Percentiles rank a stretch among this genome's conserved stretches.
phyloP scores from a whole-genome alignment of 2,888 invertebrate species.

The Oscheius sp. region DNA sequence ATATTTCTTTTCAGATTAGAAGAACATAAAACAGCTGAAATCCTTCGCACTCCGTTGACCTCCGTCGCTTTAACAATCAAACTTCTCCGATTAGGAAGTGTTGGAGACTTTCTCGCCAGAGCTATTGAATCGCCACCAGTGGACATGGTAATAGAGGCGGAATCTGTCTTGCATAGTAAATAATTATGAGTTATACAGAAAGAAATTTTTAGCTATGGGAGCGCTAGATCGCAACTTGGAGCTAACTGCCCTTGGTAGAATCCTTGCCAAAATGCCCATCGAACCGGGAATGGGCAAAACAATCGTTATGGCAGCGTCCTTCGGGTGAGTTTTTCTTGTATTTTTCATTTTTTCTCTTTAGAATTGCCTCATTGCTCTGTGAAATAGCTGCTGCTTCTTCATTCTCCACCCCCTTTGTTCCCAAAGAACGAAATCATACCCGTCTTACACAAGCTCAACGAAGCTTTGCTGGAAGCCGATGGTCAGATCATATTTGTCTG shows the following conservation, averaged over 20 bases:
- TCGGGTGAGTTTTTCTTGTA: slow-evolving; percentile 75
- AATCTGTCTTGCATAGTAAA: slow-evolving; percentile 78
- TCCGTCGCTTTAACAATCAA: slow-evolving; percentile 91
- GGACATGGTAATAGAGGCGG: slow-evolving; percentile 97
- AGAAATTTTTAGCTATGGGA: slow-evolving; percentile 52
- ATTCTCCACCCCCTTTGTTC: slow-evolving; percentile 89
- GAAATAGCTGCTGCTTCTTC: slow-evolving; percentile 94
- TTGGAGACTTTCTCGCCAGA: slow-evolving; percentile 92
- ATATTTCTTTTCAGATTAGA: too few relatives aligned
- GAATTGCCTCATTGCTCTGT: slow-evolving; percentile 87
- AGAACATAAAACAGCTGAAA: slow-evolving; percentile 92
- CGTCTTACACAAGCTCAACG: slow-evolving; percentile 79
- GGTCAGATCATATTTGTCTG: slow-evolving; percentile 94
- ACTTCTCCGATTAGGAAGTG: slow-evolving; percentile 86
- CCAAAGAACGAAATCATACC: slow-evolving; percentile 75
- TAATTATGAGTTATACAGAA: background rate
- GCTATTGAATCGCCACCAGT: slow-evolving; percentile 92
- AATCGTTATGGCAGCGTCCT: slow-evolving; percentile 91
- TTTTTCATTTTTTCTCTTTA: slow-evolving; percentile 64
- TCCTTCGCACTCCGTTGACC: slow-evolving; percentile 94
- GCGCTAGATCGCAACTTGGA: slow-evolving; percentile 88
- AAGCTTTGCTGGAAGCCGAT: slow-evolving; percentile 84
- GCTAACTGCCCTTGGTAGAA: slow-evolving; percentile 89
- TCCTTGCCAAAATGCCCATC: slow-evolving; percentile 91
- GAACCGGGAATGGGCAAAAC: slow-evolving; percentile 96